These are phyloP conservation scores for Erebia epiphron DNA, from an alignment of 2,888 invertebrate species.

Conservation along the genomic window DNA sequence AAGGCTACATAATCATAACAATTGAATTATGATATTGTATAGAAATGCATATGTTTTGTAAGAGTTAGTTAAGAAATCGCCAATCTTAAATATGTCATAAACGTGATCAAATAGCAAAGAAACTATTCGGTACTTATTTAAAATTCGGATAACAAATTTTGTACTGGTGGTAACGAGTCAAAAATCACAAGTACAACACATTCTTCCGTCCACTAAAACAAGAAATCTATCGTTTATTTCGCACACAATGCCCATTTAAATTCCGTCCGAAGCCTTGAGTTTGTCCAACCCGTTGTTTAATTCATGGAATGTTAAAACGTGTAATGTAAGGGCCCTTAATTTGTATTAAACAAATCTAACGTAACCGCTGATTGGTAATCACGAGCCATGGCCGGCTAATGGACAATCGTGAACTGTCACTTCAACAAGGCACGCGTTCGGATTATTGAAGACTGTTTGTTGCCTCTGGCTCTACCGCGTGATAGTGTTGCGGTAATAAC, in stretches of 20 bases:
- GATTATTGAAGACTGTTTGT: conserved; percentile 26
- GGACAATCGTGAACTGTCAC: conserved; percentile 39
- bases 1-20: conserved; percentile 21
- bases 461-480: conserved; percentile 4
- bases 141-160: too few relatives aligned
- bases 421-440: conserved; percentile 30
- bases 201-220: neutral
- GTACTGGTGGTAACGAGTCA: too few relatives aligned
- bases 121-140: neutral
- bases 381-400: conserved; percentile 33
- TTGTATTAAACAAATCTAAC: conserved; percentile 34
- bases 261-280: conserved; percentile 15
- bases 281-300: conserved; percentile 32
- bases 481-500: conserved; percentile 17
- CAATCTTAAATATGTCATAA: neutral
- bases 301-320: conserved; percentile 36
- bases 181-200: neutral
- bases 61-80: neutral
- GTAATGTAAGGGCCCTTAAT: conserved; percentile 35
- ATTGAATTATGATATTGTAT: conserved; percentile 2
- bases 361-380: conserved; percentile 39
- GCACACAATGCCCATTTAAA: conserved; percentile 17
- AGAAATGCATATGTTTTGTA: neutral
- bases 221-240: conserved; percentile 6
- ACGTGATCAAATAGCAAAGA: neutral